Conservation (phyloP, 1,140 invertebrate genomes). For the Pseudobourletiella spinata region DNA sequence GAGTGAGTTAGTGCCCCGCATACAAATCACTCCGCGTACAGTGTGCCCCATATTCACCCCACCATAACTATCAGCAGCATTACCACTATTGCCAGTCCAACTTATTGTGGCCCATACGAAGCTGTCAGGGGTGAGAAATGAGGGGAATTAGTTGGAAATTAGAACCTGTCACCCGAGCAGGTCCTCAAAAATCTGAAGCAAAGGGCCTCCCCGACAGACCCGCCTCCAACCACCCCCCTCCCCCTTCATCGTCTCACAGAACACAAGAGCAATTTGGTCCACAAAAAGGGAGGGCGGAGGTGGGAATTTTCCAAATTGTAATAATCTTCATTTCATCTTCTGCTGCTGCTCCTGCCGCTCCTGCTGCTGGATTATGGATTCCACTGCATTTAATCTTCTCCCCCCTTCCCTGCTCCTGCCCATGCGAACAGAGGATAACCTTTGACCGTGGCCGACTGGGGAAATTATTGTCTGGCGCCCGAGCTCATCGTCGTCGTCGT, state of each 20-base stretch:
- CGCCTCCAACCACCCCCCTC: background rate
- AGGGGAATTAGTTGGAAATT: slow-evolving; percentile 5
- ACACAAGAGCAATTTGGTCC: background rate
- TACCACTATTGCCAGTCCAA: too few relatives aligned
- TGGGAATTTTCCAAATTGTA: slow-evolving; percentile 25
- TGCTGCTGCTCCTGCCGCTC: too few relatives aligned
- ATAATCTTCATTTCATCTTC: slow-evolving; percentile 16
- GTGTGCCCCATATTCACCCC: too few relatives aligned
- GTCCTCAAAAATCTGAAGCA: too few relatives aligned
- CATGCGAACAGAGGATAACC: slow-evolving; percentile 12
- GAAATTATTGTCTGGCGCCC: slow-evolving; percentile 36
- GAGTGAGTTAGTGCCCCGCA: too few relatives aligned
- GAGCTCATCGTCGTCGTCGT: background rate
- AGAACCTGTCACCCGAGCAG: background rate
- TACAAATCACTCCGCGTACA: too few relatives aligned
- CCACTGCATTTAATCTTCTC: background rate
- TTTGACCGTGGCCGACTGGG: slow-evolving; percentile 32
- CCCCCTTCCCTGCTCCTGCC: background rate
- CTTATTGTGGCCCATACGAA: too few relatives aligned
- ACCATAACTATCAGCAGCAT: too few relatives aligned
- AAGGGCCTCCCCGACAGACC: background rate
- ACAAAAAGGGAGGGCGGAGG: slow-evolving; percentile 16
- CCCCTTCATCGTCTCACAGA: background rate
- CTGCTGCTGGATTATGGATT: too few relatives aligned
- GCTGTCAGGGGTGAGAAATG: background rate